Base-by-base conservation (phyloP, 2,888 invertebrate species). In the Melanchra persicariae region DNA sequence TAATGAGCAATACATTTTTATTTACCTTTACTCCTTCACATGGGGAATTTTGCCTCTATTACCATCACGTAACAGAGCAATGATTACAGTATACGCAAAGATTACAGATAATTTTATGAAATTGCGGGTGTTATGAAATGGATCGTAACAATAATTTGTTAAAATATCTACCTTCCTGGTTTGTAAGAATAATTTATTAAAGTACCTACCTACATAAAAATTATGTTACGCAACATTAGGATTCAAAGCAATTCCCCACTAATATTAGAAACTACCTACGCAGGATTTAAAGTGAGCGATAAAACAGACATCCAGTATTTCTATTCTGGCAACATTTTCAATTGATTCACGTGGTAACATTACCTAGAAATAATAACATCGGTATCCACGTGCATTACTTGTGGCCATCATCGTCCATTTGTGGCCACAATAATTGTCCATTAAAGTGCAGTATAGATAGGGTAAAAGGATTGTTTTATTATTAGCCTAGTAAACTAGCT, bases 281-380 rank as follows among this genome's bases (percentile, higher is more conserved):
- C 74, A 5, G 24, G 40, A 7, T 49, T 64, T 64, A 47, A 58
- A 75, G 47, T 68, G 55, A 19, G 17, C 63, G 57, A 77, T 79
- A 81, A 72, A 77, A 34, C 64, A 58, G 58, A 51, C 54, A 74
- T 75, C 63, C n/a, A 37, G 19, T 24, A 43, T 65, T 54, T 65
- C 58, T 59, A 58, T 66, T 65, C 67, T 79, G 82, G 78, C 78
- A 78, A 82, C 79, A 73, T 66, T 78, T 76, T 52, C 70, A 66
- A 77, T 81, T 52, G 70, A 70, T 65, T 54, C 58, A 12, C 43
- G 43, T 66, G 62, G 54, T 49, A 64, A 58, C 37, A 70, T 64
- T 68, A 49, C 59, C 40, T 70, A 68, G 67, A 62, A 72, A 74
- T 45, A 74, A 70, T 76, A 76, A 37, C 63, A 30, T 54, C 37